Evolutionary conservation across 2,113 vertebrate species (phyloP), one percentile per base, ranked within the genome.

Genomic region (Malurus elegans): DNA sequence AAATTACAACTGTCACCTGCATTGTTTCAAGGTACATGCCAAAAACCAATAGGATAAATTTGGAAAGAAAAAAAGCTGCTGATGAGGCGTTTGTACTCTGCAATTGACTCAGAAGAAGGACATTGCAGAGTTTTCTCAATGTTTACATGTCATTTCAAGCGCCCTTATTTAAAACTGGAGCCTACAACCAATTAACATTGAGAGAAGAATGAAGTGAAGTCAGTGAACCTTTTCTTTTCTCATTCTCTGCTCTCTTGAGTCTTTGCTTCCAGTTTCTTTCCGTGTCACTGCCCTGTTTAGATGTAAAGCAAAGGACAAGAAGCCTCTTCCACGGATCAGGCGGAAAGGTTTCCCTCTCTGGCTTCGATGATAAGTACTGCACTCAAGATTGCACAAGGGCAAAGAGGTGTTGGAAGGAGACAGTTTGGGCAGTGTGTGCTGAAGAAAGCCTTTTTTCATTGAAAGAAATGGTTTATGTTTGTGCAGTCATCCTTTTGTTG

Each of bases 231-330:
- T 95, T 95, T 79, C 76, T 95, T 85, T 87, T 79, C 79, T 84
- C 82, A 64, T 91, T 89, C 73, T 83, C 71, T 93, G 75, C 88
- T 93, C 94, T 90, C 79, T 90, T 62, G 75, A 88, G 92, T 86
- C 81, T 88, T 94, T 90, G 87, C 90, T 91, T 93, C 47, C 67
- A 96, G 81, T 66, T 93, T 79, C 73, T 96, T 93, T 94, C 87
- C 64, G 24, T 95, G 93, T 95, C 87, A 94, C 81, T 89, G 91
- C 78, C 67, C 58, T 61, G 89, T 85, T 89, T 31, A 93, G 90
- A 76, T 79, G 57, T 32, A 92, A 95, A 96, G 47, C 2, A 15
- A 66, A 92, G 83, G 94, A 91, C 65, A 91, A 91, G 93, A 81
- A 91, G 69, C 58, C 65, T 86, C 86, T 93, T 86, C 91, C 73